phyloP scores from a whole-genome alignment of 2,113 vertebrate genomes.

The Brienomyrus brachyistius region DNA sequence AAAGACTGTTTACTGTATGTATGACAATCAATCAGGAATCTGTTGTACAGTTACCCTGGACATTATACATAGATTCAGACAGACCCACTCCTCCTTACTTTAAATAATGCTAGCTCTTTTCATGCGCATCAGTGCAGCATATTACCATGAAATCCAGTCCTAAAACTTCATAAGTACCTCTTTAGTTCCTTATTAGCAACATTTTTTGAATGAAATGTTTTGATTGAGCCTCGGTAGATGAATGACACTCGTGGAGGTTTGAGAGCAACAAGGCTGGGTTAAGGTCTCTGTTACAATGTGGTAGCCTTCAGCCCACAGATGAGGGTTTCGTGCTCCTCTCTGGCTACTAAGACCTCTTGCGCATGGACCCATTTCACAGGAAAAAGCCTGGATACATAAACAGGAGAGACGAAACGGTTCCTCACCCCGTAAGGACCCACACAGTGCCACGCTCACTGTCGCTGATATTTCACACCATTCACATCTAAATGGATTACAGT shows the following conservation, averaged over 20 bases:
- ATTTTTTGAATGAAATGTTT: background rate
- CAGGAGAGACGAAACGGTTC: background rate
- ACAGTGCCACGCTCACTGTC: background rate
- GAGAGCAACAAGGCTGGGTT: background rate
- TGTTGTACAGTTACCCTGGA: background rate
- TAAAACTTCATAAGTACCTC: background rate
- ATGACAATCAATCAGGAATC: background rate
- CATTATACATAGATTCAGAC: background rate
- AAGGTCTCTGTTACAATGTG: background rate
- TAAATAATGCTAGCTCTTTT: background rate
- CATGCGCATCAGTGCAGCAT: background rate
- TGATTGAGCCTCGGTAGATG: background rate
- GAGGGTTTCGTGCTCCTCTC: background rate
- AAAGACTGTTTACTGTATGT: background rate
- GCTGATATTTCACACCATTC: background rate
- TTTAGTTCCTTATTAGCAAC: background rate
- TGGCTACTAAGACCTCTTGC: background rate
- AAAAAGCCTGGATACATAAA: slow-evolving; percentile 13
- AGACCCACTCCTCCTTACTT: background rate
- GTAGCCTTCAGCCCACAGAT: background rate
- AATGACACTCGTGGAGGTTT: background rate
- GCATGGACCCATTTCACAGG: background rate
- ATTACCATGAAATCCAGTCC: background rate
- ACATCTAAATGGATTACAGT: background rate
- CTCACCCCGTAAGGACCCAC: background rate